Evolutionary conservation across 1,140 invertebrate species (phyloP), one percentile per base, ranked within the genome.

Genomic region (Drosophila eugracilis): DNA sequence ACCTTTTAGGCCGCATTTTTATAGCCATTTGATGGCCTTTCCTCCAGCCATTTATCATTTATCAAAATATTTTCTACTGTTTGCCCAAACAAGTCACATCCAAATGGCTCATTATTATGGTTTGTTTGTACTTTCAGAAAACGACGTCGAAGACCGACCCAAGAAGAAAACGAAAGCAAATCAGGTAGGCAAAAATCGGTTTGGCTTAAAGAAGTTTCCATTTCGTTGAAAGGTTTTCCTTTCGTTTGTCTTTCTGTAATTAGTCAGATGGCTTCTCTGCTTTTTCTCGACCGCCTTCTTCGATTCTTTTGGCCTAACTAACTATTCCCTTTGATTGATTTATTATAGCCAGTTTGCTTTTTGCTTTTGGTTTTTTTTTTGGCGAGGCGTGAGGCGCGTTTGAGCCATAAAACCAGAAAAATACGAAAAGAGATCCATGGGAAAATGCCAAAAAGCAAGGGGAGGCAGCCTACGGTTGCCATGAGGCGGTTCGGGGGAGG

Each of bases 81-180:
- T 30, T 5, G 12, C 30, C 10, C n/a, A 45, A 59, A 34, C 62
- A 22, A 48, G 24, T 48, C 42, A 48, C 58, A 63, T 62, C 48
- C 44, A 48, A 24, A 63, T 66, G 24, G 30, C 28, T 67, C 14
- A 28, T 34, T 67, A 30, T 59, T 39, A 59, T 62, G 48, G 67
- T 59, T n/a, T 62, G 37, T 69, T 50, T 63, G 67, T 76, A 77
- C 77, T 85, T 85, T 85, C 81, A 85, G 80, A 74, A 59, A 30
- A 36, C 55, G 49, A 55, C 54, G 55, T 19, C 14, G 9, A 55
- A 53, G 60, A 65, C 32, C 24, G 60, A 65, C 32, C 24, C 22
- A 19, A 26, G 30, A 67, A 67, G 44, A 66, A 66, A 69, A 44
- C 72, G 72, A 86, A 86, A 76, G 77, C 78, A 75, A 76, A 62